Base-by-base conservation (phyloP, 2,888 invertebrate genomes). In the Ectemnius cavifrons region DNA sequence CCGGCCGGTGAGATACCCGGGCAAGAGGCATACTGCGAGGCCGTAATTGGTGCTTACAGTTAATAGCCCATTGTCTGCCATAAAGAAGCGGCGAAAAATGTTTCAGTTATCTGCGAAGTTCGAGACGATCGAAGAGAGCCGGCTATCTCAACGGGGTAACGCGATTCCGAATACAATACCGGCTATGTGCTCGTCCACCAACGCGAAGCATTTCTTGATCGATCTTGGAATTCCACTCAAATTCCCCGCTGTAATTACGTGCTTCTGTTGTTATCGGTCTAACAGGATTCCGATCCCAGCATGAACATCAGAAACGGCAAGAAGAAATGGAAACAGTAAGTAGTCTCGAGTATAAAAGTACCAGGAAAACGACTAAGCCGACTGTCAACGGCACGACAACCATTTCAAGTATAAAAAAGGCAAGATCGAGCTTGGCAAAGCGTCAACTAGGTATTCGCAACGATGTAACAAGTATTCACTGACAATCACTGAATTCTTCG, bases 1-100 rank as follows among this genome's bases (percentile, higher is more conserved):
- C 37, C 37, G 37, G 1, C 37, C 37, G 5, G 46, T 61, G 64
- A 74, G 59, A 65, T 62, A 67, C 56, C 66, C 37, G 66, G 8
- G 45, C 37, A 78, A 70, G 66, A 75, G 70, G 63, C 61, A 18
- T 69, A 47, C 63, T 58, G 71, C 63, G 67, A 57, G 23, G 13
- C 75, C 65, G 56, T 79, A 79, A 79, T 79, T 78, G 78, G 75
- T 78, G 71, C 72, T 73, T 67, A 66, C 75, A 37, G 75, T 71
- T 75, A 79, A 78, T 72, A 74, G 68, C 73, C 79, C 49, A 79
- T 79, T 79, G 79, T 79, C 78, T 75, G 14, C 78, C 52, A 63
- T 61, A 72, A 78, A 72, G 78, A 75, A 74, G 28, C 67, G 63
- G 68, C 37, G 73, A 72, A 71, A 79, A 78, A 79, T 70, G 69